These are phyloP conservation scores for Athrips mouffetella DNA, from an alignment of 2,888 invertebrate species.

Conservation along the genomic window DNA sequence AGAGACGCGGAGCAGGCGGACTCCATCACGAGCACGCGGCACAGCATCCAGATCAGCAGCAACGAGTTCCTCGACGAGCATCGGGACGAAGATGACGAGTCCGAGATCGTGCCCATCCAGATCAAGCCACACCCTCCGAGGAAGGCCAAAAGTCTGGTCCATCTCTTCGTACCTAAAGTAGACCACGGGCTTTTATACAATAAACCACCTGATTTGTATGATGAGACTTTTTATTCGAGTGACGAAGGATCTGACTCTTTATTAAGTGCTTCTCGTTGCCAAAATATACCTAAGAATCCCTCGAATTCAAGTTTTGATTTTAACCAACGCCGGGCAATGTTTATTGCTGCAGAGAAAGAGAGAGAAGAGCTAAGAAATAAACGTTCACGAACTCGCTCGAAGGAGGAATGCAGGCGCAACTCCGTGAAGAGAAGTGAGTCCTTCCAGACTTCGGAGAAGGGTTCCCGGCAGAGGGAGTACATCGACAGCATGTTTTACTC, in stretches of 20 bases:
- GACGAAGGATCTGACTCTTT: constrained; percentile 85
- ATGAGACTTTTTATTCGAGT: constrained; percentile 78
- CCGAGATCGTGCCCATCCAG: constrained; percentile 86
- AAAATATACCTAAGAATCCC: constrained; percentile 57
- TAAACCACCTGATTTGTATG: constrained; percentile 75
- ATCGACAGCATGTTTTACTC: constrained; percentile 80
- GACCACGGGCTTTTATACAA: constrained; percentile 78
- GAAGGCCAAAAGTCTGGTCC: constrained; percentile 84
- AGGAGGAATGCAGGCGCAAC: constrained; percentile 54
- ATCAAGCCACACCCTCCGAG: constrained; percentile 89
- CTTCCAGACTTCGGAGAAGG: constrained; percentile 67
- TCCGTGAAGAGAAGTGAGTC: constrained; percentile 72
- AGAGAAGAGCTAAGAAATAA: constrained; percentile 52
- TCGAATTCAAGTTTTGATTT: constrained; percentile 64
- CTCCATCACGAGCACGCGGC: constrained; percentile 74
- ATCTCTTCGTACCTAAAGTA: constrained; percentile 81
- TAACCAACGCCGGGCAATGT: constrained; percentile 75
- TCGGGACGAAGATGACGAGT: constrained; percentile 74
- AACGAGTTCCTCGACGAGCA: constrained; percentile 71
- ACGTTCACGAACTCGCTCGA: constrained; percentile 58
- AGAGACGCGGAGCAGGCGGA: constrained; percentile 68
- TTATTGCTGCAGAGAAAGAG: constrained; percentile 77
- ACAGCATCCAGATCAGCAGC: constrained; percentile 69
- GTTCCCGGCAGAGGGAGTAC: constrained; percentile 66
- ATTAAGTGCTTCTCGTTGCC: constrained; percentile 80